These are phyloP conservation scores for Halcyon badia DNA, from an alignment of 2,797 vertebrate genomes.

Conservation along the genomic window DNA sequence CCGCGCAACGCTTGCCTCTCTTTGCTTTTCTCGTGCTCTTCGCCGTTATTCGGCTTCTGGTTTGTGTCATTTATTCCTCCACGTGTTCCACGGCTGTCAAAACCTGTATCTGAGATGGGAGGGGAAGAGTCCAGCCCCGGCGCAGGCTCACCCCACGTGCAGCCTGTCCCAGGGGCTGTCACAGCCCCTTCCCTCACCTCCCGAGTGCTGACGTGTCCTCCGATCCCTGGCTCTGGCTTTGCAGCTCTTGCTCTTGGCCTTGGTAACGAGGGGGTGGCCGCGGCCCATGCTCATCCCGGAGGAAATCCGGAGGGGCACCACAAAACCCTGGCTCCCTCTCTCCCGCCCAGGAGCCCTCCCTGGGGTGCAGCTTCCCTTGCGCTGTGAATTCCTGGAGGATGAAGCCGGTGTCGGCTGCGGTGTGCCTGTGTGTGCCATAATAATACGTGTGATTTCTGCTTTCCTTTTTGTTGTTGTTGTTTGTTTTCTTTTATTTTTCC, in stretches of 20 bases:
- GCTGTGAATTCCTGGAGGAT: neutral
- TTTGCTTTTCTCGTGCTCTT: neutral
- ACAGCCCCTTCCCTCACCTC: neutral
- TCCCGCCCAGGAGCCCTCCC: neutral
- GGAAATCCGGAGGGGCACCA: neutral
- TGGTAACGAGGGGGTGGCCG: neutral
- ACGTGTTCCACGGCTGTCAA: fast-evolving
- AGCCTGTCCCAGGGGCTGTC: neutral
- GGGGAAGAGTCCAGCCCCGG: neutral
- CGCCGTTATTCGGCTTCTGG: fast-evolving
- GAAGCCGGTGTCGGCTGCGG: neutral
- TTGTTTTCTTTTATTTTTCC: slow-evolving; percentile 71
- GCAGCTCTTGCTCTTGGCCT: neutral
- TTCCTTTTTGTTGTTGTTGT: neutral
- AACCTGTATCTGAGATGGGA: neutral
- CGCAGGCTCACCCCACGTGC: fast-evolving
- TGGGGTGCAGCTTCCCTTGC: neutral
- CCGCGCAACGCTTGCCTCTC: neutral
- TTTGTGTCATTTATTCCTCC: neutral
- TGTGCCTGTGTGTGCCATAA: neutral
- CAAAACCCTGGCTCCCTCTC: neutral
- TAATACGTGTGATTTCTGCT: slow-evolving; percentile 52
- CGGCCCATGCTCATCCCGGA: fast-evolving
- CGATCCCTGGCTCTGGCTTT: neutral
- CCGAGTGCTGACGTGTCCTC: fast-evolving